Base-by-base conservation (phyloP, 2,113 vertebrate species). In the Ramphastos sulfuratus region DNA sequence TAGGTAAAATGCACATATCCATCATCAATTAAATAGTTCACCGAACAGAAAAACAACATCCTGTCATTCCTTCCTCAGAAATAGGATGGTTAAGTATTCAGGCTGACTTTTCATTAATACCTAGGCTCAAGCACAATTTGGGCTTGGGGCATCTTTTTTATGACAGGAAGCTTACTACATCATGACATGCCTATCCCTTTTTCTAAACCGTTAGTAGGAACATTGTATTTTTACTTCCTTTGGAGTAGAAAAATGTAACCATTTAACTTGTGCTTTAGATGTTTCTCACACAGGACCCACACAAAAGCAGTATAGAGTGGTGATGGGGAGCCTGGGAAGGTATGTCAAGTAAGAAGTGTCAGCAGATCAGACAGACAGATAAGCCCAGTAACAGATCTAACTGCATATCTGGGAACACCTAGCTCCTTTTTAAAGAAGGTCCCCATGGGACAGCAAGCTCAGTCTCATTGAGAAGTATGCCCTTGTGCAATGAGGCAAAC, bases 401-500 rank as follows among this genome's bases (percentile, higher is more conserved):
- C 67, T 48, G 10, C 16, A n/a, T 1, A 0, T 9, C 54, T 66
- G 25, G 9, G 9, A 15, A 66, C 20, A 58, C 9, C 28, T 48
- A 60, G 28, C 23, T 25, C 31, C 15, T 18, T 69, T 73, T 12
- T 24, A 65, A 77, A 31, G 60, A 76, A 65, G 20, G 59, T 50
- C 7, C 13, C 37, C 1, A 1, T 42, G 55, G 28, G 37, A 83
- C 37, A 69, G 10, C 59, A 69, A 72, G 27, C 31, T 72, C 18
- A 65, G 31, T 13, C 24, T 21, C 2, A 76, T 18, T 0, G 3
- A 89, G 23, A 46, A 65, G 31, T 12, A 16, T 52, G 37, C 18
- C 55, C 27, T 39, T 28, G 33, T 33, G 13, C 27, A 80, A 50
- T 0, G 0, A 55, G 25, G 42, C 25, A 44, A 61, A 31, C 7